These are phyloP conservation scores for Vimba vimba DNA, from an alignment of 2,113 vertebrate genomes.

Conservation along the genomic window DNA sequence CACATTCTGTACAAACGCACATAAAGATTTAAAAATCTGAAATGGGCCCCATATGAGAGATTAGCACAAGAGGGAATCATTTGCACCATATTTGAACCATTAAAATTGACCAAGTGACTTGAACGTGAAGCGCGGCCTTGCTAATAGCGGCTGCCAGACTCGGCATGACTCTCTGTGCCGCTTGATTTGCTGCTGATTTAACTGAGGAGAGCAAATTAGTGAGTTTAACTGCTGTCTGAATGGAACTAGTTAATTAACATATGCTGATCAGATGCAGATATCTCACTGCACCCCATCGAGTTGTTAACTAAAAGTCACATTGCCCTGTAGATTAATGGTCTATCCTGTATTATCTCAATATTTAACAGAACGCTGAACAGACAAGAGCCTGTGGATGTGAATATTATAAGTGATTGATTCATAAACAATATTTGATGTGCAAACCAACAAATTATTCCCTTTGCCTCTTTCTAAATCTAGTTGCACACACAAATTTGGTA, in stretches of 20 bases:
- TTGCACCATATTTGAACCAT: conserved; percentile 23
- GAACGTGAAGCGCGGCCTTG: conserved; percentile 26
- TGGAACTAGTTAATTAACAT: conserved; percentile 39
- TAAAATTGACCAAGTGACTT: conserved; percentile 22
- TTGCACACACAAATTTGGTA: neutral
- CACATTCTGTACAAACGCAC: too few species aligned
- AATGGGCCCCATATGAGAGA: neutral
- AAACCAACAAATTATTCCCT: neutral
- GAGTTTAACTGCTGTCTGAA: conserved; percentile 33
- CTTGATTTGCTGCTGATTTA: conserved; percentile 44
- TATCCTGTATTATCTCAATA: neutral
- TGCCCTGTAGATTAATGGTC: conserved; percentile 19
- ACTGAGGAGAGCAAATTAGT: conserved; percentile 49
- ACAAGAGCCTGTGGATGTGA: neutral
- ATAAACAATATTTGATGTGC: neutral
- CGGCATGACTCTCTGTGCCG: conserved; percentile 26
- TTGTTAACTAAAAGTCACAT: conserved; percentile 15
- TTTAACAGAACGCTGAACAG: neutral
- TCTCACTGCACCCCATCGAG: neutral
- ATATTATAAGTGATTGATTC: neutral
- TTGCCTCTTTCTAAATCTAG: neutral
- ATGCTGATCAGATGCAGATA: conserved; percentile 6
- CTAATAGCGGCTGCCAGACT: conserved; percentile 25
- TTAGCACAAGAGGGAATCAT: neutral
- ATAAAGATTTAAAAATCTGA: neutral